Evolutionary conservation across 1,140 invertebrate genomes (phyloP).

Genomic region (Drosophila bipectinata): DNA sequence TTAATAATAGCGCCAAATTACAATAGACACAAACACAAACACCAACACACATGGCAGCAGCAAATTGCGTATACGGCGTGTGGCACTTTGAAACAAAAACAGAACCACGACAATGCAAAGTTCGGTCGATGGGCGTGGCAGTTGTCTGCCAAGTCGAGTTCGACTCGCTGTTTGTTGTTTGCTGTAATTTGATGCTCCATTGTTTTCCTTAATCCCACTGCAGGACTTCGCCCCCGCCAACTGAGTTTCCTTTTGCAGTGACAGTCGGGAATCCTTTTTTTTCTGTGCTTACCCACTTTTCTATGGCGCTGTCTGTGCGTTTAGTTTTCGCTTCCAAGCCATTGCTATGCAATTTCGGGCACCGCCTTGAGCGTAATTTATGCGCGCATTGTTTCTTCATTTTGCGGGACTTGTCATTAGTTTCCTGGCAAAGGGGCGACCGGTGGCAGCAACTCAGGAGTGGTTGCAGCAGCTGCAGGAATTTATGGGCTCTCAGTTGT

Average conservation of each 20-base stretch:
- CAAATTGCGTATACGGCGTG: slow-evolving; percentile 77
- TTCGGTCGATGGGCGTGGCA: slow-evolving; percentile 54
- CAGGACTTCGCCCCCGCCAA: slow-evolving; percentile 6
- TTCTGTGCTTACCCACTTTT: not conserved
- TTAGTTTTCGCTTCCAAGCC: slow-evolving; percentile 64
- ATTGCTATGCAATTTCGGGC: slow-evolving; percentile 70
- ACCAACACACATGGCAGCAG: slow-evolving; percentile 42
- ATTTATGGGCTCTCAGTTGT: slow-evolving; percentile 64
- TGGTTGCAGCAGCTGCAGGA: slow-evolving; percentile 62
- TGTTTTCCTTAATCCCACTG: slow-evolving; percentile 70
- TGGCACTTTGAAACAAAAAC: slow-evolving; percentile 79
- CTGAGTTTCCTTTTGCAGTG: slow-evolving; percentile 23
- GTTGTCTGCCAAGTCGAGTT: slow-evolving; percentile 53
- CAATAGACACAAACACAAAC: slow-evolving; percentile 61
- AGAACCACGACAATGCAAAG: slow-evolving; percentile 74
- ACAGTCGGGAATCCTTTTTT: slow-evolving; percentile 57
- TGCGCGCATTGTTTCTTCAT: slow-evolving; percentile 79
- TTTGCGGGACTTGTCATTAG: slow-evolving; percentile 69
- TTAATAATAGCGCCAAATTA: slow-evolving; percentile 81
- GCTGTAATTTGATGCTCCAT: slow-evolving; percentile 77
- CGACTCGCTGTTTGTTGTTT: slow-evolving; percentile 62
- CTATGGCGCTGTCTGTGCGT: slow-evolving; percentile 15
- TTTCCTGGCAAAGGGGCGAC: slow-evolving; percentile 25
- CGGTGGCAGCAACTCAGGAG: slow-evolving; percentile 16
- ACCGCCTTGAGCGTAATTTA: slow-evolving; percentile 68